A percentile compares a stretch with the other conserved stretches of the same genome.
phyloP scores from a whole-genome alignment of 2,113 vertebrate genomes.

The Okapia johnstoni region DNA sequence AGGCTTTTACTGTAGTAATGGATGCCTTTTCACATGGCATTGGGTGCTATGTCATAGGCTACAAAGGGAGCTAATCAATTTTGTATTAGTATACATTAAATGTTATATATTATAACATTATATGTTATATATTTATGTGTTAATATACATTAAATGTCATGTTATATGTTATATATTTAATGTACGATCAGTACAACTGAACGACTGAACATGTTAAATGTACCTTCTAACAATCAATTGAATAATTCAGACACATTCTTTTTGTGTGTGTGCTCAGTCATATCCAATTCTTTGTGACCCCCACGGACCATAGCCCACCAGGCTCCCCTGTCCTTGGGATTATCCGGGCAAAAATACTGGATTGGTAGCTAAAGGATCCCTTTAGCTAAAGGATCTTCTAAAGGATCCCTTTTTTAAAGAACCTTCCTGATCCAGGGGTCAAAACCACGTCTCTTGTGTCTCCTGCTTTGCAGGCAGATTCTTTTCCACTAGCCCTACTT shows the following conservation, averaged over 20 bases:
- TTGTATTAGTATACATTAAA: neutral
- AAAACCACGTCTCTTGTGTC: neutral
- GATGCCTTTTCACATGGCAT: neutral
- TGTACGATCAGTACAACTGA: neutral
- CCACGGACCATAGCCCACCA: neutral
- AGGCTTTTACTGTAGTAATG: neutral
- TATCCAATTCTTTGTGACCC: neutral
- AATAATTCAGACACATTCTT: neutral
- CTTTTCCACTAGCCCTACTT: neutral
- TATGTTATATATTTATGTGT: neutral
- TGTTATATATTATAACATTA: neutral
- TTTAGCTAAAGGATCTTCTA: neutral
- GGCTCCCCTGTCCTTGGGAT: neutral
- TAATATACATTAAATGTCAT: neutral
- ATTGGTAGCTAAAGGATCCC: neutral
- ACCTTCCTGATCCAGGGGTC: neutral
- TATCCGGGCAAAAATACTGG: neutral
- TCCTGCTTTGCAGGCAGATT: neutral
- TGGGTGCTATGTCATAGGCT: neutral
- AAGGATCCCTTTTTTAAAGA: neutral
- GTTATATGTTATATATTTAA: neutral
- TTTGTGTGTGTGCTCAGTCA: neutral
- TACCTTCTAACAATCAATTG: neutral
- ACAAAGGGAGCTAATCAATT: neutral
- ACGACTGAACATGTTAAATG: neutral